phyloP scores from a whole-genome alignment of 37 sponge, comb jelly and placozoan species.

The Haliclona indistincta region DNA sequence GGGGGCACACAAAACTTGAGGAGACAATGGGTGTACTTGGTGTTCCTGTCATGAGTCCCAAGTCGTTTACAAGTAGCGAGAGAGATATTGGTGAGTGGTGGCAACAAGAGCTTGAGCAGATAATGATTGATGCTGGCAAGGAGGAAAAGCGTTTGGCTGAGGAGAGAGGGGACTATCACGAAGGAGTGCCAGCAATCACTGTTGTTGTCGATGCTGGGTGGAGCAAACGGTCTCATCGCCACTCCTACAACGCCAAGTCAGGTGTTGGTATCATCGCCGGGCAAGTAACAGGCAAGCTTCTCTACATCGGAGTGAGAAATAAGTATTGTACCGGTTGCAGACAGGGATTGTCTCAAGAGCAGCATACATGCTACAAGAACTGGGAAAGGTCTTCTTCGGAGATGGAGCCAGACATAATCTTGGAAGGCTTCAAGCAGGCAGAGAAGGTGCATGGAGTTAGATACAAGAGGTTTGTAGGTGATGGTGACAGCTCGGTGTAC shows the following conservation, averaged over 20 bases:
- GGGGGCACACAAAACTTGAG: constrained; percentile 25
- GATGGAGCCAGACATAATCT: constrained; percentile 30
- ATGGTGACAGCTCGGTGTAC: constrained; percentile 49
- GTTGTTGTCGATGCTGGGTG: constrained; percentile 3
- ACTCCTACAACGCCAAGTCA: constrained; percentile 14
- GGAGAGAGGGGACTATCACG: background rate
- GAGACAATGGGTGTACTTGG: constrained; percentile 19
- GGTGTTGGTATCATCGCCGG: constrained; percentile 5
- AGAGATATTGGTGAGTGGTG: constrained; percentile 21
- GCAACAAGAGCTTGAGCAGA: background rate
- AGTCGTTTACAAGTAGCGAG: constrained; percentile 28
- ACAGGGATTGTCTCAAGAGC: background rate
- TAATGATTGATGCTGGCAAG: constrained; percentile 12
- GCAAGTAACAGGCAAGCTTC: background rate
- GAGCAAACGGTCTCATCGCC: background rate
- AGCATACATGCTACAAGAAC: constrained; percentile 13
- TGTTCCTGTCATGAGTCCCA: constrained; percentile 41
- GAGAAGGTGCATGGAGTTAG: constrained; percentile 44
- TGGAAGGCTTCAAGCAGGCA: constrained; percentile 44
- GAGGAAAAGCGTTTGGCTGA: constrained; percentile 2
- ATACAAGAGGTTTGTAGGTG: constrained; percentile 27
- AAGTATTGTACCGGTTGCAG: background rate
- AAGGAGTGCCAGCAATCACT: constrained; percentile 4
- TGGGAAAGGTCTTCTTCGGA: background rate
- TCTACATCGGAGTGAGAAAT: background rate